Percentiles rank a stretch among this genome's conserved stretches.
phyloP scores from a whole-genome alignment of 2,797 vertebrate genomes.

The Scolopax rusticola region DNA sequence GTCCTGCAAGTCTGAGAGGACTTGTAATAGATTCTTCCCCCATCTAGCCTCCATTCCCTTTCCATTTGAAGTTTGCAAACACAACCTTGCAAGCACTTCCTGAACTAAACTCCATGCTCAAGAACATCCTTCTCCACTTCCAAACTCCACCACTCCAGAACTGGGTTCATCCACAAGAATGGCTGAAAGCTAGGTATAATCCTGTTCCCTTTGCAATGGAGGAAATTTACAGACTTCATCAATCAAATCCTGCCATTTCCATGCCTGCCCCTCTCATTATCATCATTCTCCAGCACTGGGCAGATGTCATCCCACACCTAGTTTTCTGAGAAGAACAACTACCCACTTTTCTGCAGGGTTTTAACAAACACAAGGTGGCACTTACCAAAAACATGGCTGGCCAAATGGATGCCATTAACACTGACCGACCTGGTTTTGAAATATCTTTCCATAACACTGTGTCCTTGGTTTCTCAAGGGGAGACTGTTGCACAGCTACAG shows the following conservation, averaged over 20 bases:
- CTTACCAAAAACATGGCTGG: background rate
- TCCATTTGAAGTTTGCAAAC: background rate
- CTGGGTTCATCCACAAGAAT: background rate
- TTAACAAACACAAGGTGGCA: background rate
- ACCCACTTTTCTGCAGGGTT: background rate
- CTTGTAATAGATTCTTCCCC: background rate
- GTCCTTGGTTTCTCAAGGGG: background rate
- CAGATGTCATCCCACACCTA: no score
- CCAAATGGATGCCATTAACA: background rate
- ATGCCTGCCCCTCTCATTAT: accelerated
- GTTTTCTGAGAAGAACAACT: background rate
- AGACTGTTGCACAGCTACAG: background rate
- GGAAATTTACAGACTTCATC: background rate
- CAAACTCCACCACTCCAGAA: background rate
- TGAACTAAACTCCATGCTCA: background rate
- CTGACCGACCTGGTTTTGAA: background rate
- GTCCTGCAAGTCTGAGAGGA: background rate
- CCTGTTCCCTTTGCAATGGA: background rate
- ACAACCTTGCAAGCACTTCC: background rate
- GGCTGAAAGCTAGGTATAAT: background rate
- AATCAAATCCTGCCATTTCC: background rate
- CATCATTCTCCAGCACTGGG: background rate
- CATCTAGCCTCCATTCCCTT: background rate
- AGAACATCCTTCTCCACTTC: background rate
- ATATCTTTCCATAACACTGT: background rate